These are phyloP conservation scores for Idris sp. DNA, from an alignment of 1,140 invertebrate genomes.

Conservation along the genomic window DNA sequence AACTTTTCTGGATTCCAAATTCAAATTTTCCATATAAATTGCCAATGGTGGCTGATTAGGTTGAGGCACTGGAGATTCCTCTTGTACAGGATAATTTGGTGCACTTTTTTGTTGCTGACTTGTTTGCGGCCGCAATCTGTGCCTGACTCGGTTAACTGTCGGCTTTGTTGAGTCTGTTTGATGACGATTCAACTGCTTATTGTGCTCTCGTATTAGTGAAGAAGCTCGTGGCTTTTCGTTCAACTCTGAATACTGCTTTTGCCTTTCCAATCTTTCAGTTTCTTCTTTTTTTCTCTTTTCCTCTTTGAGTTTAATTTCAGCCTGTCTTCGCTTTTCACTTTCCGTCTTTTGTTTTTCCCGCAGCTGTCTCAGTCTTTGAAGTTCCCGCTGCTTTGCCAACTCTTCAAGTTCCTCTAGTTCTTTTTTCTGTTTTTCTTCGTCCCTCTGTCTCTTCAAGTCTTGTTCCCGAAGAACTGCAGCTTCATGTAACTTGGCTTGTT, in stretches of 20 bases:
- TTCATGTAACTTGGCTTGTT: constrained; percentile 69
- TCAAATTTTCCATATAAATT: constrained; percentile 83
- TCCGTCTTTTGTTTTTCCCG: constrained; percentile 69
- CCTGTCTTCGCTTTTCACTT: constrained; percentile 62
- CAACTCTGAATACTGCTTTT: constrained; percentile 24
- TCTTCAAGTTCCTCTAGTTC: constrained; percentile 71
- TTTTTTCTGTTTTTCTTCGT: constrained; percentile 71
- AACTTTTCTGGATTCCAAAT: constrained; percentile 74
- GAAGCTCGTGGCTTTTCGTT: constrained; percentile 56
- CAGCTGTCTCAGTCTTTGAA: constrained; percentile 68
- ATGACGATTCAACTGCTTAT: constrained; percentile 60
- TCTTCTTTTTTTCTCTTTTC: constrained; percentile 63
- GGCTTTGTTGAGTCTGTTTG: constrained; percentile 52
- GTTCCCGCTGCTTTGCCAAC: constrained; percentile 66
- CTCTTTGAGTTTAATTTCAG: constrained; percentile 62
- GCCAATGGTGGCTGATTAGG: constrained; percentile 89
- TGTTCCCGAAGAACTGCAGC: constrained; percentile 68
- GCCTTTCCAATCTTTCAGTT: constrained; percentile 33
- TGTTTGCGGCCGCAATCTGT: constrained; percentile 31
- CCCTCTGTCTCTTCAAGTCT: constrained; percentile 69
- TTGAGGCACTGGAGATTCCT: constrained; percentile 62
- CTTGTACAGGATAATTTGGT: constrained; percentile 74
- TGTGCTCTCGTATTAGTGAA: constrained; percentile 58
- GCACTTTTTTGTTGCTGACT: constrained; percentile 62
- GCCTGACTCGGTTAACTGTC: constrained; percentile 38